Evolutionary conservation across 2,888 invertebrate genomes (phyloP).

Genomic region (Orgyia antiqua): DNA sequence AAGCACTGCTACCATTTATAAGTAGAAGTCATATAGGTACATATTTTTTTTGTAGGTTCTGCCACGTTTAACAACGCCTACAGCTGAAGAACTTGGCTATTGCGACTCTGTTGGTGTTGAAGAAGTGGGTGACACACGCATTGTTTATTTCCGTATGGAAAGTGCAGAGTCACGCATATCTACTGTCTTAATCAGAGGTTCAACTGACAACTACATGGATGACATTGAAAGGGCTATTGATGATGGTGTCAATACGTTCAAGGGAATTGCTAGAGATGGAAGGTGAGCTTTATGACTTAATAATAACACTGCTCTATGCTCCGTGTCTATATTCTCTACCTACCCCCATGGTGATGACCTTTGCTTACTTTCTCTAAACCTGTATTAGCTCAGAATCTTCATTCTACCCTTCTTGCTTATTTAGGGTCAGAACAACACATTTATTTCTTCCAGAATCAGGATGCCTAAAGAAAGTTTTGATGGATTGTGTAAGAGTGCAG

Average conservation of each 20-base stretch:
- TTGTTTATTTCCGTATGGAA: conserved; percentile 95
- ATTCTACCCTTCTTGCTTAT: neutral
- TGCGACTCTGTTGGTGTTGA: conserved; percentile 93
- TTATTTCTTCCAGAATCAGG: too few species aligned
- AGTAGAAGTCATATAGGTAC: too few species aligned
- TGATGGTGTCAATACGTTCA: conserved; percentile 99
- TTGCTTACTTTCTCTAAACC: too few species aligned
- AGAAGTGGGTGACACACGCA: conserved; percentile 96
- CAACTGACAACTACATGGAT: conserved; percentile 99
- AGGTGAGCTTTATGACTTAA: conserved; percentile 63
- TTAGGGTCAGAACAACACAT: too few species aligned
- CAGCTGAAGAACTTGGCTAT: conserved; percentile 92
- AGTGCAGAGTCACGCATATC: conserved; percentile 91
- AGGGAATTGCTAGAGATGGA: conserved; percentile 89
- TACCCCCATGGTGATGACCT: too few species aligned
- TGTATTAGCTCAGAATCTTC: neutral
- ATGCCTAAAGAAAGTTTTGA: too few species aligned
- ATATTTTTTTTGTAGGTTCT: conserved; percentile 75
- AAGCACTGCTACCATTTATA: too few species aligned
- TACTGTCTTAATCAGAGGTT: conserved; percentile 96
- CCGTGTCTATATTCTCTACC: too few species aligned
- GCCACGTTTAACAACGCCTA: conserved; percentile 85
- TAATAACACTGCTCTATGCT: neutral
- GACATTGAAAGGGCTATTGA: conserved; percentile 98
- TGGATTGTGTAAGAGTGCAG: too few species aligned